A percentile compares a stretch with the other conserved stretches of the same genome.
These are phyloP conservation scores for Achroia grisella DNA, from an alignment of 1,140 invertebrate species.

Conservation along the genomic window DNA sequence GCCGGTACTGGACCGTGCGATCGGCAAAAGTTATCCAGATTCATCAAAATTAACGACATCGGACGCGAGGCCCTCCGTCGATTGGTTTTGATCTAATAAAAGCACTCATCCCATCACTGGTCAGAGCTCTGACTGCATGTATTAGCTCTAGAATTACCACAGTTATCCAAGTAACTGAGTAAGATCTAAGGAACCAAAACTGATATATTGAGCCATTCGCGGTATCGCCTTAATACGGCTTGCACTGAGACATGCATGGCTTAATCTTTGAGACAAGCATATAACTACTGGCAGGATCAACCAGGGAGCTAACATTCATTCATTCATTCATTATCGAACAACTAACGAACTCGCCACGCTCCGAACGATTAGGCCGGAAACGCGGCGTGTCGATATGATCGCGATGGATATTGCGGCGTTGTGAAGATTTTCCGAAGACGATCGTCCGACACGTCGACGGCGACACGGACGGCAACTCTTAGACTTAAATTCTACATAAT, in stretches of 20 bases:
- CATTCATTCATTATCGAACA: too few relatives aligned
- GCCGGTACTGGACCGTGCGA: constrained; percentile 2
- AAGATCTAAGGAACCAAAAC: too few relatives aligned
- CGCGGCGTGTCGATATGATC: too few relatives aligned
- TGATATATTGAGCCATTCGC: constrained; percentile 88
- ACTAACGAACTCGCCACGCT: too few relatives aligned
- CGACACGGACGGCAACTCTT: too few relatives aligned
- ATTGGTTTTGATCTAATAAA: constrained; percentile 78
- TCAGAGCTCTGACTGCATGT: constrained; percentile 82
- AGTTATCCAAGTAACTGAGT: constrained; percentile 95
- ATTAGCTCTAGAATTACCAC: constrained; percentile 92
- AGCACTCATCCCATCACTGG: constrained; percentile 80
- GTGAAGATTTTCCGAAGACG: too few relatives aligned
- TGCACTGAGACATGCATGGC: constrained; percentile 87
- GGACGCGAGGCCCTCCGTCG: constrained; percentile 73
- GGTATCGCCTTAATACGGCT: constrained; percentile 81
- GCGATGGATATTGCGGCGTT: too few relatives aligned
- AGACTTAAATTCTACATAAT: too few relatives aligned
- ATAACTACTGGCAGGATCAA: constrained; percentile 85
- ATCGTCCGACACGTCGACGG: too few relatives aligned
- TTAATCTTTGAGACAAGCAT: constrained; percentile 87
- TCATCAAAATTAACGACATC: constrained; percentile 56
- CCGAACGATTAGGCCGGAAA: too few relatives aligned
- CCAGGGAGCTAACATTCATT: constrained; percentile 75
- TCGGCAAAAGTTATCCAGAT: constrained; percentile 37